Evolutionary conservation across 1,140 invertebrate species (phyloP), one percentile per base, ranked within the genome.

Genomic region (Drosophila parvula): DNA sequence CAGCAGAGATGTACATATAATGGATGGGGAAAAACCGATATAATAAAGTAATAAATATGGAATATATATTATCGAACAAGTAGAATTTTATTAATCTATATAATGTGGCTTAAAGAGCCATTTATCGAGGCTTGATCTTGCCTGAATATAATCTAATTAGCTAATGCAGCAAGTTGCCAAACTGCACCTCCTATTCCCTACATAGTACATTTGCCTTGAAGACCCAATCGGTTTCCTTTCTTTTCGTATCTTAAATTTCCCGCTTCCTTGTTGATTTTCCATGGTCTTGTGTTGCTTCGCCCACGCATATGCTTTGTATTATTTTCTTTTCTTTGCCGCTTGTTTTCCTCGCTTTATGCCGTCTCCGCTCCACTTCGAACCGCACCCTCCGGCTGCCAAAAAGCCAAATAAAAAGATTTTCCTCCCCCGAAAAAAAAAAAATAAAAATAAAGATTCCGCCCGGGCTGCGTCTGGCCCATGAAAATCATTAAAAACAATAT

Each of bases 401-500:
- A 82, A 70, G 77, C 45, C 73, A 85, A 85, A 64, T 68, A 65
- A 79, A 78, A 82, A 63, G 65, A 77, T 70, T 86, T 62, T 55
- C 51, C 45, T 38, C 1, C 36, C 43, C 36, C 43, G 16, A 10
- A 57, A 70, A 22, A 22, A 57, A 70, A 53, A 53, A 10, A 57
- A 70, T 2, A 22, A 57, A 70, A 53, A 53, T 53, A 53, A 53
- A 70, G 74, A 86, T 76, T 68, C 50, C 67, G 28, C 48, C 5
- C 32, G 48, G n/a, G 28, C n/a, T 18, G 43, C 51, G 79, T 44
- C 43, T 56, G 59, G 65, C 56, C 70, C 75, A 79, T 76, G 75
- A 76, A 75, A 85, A 86, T 85, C 79, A 86, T 85, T 85, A 86
- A 85, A 79, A 82, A 88, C 79, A 85, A 85, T 85, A 85, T 85